Conservation (phyloP, 2,797 vertebrate species). For the Erpetoichthys calabaricus region DNA sequence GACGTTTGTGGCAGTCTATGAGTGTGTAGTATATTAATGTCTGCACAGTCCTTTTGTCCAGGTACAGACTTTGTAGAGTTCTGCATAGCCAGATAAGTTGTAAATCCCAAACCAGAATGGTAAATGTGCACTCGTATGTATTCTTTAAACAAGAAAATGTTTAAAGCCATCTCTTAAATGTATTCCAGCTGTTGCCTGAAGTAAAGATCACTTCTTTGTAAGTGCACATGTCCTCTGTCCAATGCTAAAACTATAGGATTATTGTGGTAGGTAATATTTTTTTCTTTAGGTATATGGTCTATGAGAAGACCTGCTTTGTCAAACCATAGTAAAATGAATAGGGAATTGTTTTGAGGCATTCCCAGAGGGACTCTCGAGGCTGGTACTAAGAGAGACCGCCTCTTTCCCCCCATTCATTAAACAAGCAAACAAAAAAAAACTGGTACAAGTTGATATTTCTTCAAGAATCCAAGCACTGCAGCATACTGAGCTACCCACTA, state of each 20-base stretch:
- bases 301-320: conserved; percentile 11
- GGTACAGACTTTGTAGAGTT: too few relatives aligned
- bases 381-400: conserved; percentile 61
- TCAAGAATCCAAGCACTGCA: conserved; percentile 27
- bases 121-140: too few relatives aligned
- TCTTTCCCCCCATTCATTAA: conserved; percentile 23
- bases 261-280: conserved; percentile 3
- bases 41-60: too few relatives aligned
- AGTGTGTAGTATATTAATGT: too few relatives aligned
- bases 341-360: conserved; percentile 58
- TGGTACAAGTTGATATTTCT: conserved; percentile 51
- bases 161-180: too few relatives aligned
- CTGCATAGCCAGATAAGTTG: too few relatives aligned
- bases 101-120: too few relatives aligned
- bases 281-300: not conserved
- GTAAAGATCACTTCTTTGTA: too few relatives aligned
- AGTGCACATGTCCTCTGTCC: too few relatives aligned
- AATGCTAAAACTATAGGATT: not conserved
- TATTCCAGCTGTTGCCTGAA: too few relatives aligned
- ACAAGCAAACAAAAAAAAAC: conserved; percentile 22
- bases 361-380: conserved; percentile 53
- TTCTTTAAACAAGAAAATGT: too few relatives aligned
- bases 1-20: too few relatives aligned
- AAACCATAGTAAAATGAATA: conserved; percentile 47
- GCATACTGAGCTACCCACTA: conserved; percentile 11